These are phyloP conservation scores for Zosterops lateralis DNA, from an alignment of 2,113 vertebrate species.

Conservation along the genomic window DNA sequence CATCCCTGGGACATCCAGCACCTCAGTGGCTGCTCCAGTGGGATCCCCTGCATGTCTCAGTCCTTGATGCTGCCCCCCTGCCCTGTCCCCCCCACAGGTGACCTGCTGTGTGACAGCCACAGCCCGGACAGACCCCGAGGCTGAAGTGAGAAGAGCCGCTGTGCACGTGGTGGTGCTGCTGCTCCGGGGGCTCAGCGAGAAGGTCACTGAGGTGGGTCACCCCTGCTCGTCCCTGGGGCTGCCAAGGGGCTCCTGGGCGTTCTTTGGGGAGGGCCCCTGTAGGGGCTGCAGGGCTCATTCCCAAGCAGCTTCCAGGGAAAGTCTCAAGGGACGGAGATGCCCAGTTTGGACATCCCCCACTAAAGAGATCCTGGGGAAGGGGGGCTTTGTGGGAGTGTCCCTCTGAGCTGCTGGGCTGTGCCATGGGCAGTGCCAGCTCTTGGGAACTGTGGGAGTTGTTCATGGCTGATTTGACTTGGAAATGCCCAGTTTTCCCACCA, in stretches of 20 bases:
- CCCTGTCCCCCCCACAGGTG: slow-evolving; percentile 55
- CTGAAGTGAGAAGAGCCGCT: slow-evolving; percentile 87
- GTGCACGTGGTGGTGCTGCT: slow-evolving; percentile 86
- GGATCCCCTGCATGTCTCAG: no score
- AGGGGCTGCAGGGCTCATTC: neutral
- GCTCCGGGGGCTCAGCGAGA: slow-evolving; percentile 86
- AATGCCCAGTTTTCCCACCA: neutral
- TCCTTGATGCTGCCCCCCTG: neutral
- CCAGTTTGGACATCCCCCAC: neutral
- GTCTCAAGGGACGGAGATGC: rapidly evolving
- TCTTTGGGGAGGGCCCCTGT: rapidly evolving
- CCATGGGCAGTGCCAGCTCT: neutral
- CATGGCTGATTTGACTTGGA: neutral
- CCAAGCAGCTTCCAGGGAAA: neutral
- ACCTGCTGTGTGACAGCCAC: slow-evolving; percentile 77
- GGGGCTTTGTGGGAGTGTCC: rapidly evolving
- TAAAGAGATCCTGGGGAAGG: neutral
- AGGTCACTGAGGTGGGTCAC: slow-evolving; percentile 83
- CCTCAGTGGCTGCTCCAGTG: rapidly evolving
- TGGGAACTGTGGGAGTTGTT: neutral
- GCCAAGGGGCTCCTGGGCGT: neutral
- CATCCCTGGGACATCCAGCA: neutral
- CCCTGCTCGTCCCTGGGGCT: neutral
- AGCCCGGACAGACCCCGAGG: slow-evolving; percentile 83
- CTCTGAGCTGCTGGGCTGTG: neutral